Conservation (phyloP, 1,140 invertebrate genomes). For the Drosophila dunni region DNA sequence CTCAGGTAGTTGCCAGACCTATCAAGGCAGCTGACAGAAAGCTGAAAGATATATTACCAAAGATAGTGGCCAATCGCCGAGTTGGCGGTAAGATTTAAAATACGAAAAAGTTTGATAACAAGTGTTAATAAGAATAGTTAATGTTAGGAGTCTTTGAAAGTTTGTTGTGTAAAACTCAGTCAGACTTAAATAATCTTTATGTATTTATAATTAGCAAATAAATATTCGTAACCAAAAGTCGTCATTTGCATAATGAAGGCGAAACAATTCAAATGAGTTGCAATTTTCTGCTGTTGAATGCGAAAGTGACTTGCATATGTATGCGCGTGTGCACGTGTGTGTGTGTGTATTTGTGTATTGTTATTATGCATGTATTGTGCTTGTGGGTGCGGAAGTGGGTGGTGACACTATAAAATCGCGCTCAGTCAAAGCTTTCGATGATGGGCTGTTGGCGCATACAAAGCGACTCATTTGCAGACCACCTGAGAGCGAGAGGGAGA, state of each 20-base stretch:
- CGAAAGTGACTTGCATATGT: conserved; percentile 41
- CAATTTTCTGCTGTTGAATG: conserved; percentile 61
- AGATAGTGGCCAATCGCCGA: conserved; percentile 17
- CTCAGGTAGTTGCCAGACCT: conserved; percentile 15
- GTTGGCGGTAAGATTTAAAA: conserved; percentile 18
- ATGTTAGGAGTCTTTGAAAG: neutral
- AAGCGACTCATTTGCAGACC: conserved; percentile 68
- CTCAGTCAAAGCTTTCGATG: conserved; percentile 32
- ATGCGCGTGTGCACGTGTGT: conserved; percentile 3
- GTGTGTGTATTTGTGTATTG: conserved; percentile 2
- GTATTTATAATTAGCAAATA: conserved; percentile 73
- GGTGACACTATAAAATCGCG: conserved; percentile 55
- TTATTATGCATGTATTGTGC: neutral
- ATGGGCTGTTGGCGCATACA: conserved; percentile 67
- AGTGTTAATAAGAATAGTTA: too few relatives aligned
- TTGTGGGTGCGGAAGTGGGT: conserved; percentile 61
- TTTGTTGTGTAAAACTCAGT: neutral
- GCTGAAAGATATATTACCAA: conserved; percentile 16
- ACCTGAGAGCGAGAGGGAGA: conserved; percentile 1
- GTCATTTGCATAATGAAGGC: conserved; percentile 73
- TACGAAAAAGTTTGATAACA: neutral
- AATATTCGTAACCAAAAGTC: conserved; percentile 64
- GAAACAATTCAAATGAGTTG: conserved; percentile 74
- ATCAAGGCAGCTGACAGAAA: neutral
- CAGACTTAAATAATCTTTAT: conserved; percentile 40